Evolutionary conservation across 1,140 invertebrate species (phyloP).

Genomic region (Procambarus virginalis): DNA sequence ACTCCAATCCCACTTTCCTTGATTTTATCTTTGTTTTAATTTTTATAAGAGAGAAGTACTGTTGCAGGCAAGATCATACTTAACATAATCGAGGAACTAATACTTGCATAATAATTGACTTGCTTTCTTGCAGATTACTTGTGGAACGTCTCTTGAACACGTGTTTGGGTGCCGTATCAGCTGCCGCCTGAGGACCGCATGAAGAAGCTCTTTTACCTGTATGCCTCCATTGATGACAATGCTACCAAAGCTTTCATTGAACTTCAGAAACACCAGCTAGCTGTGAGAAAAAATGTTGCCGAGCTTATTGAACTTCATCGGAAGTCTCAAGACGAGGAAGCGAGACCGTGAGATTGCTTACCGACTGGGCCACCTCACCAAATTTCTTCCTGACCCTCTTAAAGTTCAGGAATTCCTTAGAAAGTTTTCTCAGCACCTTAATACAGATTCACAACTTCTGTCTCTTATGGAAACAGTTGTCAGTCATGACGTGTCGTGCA

Average conservation of each 20-base stretch:
- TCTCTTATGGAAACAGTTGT: slow-evolving; percentile 90
- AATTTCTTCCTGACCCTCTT: slow-evolving; percentile 91
- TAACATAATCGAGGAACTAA: no score
- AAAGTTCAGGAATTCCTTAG: slow-evolving; percentile 94
- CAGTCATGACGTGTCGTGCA: slow-evolving; percentile 89
- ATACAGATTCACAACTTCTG: slow-evolving; percentile 84
- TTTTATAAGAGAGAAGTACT: no score
- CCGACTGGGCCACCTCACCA: slow-evolving; percentile 79
- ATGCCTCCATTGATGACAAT: slow-evolving; percentile 94
- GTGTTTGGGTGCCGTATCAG: slow-evolving; percentile 93
- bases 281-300: slow-evolving; percentile 81
- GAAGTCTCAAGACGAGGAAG: slow-evolving; percentile 79
- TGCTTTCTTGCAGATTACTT: slow-evolving; percentile 80
- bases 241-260: slow-evolving; percentile 97
- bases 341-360: slow-evolving; percentile 82
- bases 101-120: background rate
- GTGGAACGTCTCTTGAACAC: slow-evolving; percentile 97
- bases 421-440: slow-evolving; percentile 89
- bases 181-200: slow-evolving; percentile 89
- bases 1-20: no score
- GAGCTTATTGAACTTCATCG: slow-evolving; percentile 90
- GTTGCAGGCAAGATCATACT: no score
- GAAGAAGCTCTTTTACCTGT: slow-evolving; percentile 94
- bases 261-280: slow-evolving; percentile 92
- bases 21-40: no score